phyloP scores from a whole-genome alignment of 2,888 invertebrate genomes.

The Scaptomyza tumidula region DNA sequence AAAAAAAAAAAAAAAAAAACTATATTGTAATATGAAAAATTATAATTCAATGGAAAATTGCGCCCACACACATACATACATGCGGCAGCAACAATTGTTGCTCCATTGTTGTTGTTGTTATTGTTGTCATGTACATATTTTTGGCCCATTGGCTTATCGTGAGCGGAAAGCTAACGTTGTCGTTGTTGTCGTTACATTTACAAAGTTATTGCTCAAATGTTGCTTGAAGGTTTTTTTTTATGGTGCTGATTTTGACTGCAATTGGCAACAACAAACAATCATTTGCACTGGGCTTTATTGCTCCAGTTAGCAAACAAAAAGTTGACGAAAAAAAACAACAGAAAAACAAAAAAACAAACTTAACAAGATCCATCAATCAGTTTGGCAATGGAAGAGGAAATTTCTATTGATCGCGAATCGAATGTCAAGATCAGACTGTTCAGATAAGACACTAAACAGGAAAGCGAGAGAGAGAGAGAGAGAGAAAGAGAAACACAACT shows the following conservation, averaged over 20 bases:
- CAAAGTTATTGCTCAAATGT: slow-evolving; percentile 14
- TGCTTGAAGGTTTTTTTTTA: slow-evolving; percentile 23
- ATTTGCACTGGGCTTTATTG: slow-evolving; percentile 12
- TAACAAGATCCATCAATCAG: slow-evolving; percentile 54
- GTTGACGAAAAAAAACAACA: not conserved
- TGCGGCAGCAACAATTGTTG: slow-evolving; percentile 35
- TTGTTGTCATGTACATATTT: slow-evolving; percentile 36
- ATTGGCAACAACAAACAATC: slow-evolving; percentile 1
- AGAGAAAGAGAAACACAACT: slow-evolving; percentile 33
- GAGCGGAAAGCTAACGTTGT: slow-evolving; percentile 64
- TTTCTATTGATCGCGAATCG: slow-evolving; percentile 32
- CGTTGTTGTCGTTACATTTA: slow-evolving; percentile 22
- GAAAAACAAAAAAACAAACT: slow-evolving; percentile 12
- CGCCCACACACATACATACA: slow-evolving; percentile 65
- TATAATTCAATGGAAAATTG: slow-evolving; percentile 77
- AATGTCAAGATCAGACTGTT: slow-evolving; percentile 48
- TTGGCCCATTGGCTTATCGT: slow-evolving; percentile 54
- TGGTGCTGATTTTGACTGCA: not conserved
- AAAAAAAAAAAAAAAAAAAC: slow-evolving; percentile 14
- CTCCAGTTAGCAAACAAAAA: slow-evolving; percentile 13
- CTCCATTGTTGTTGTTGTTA: slow-evolving; percentile 47
- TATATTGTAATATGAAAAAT: slow-evolving; percentile 62
- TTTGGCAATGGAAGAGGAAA: slow-evolving; percentile 19
- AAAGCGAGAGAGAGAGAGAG: not conserved
- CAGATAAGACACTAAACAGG: slow-evolving; percentile 16